A percentile compares a stretch with the other conserved stretches of the same genome.
These are phyloP conservation scores for Laspeyria flexula DNA, from an alignment of 2,888 invertebrate species.

Conservation along the genomic window DNA sequence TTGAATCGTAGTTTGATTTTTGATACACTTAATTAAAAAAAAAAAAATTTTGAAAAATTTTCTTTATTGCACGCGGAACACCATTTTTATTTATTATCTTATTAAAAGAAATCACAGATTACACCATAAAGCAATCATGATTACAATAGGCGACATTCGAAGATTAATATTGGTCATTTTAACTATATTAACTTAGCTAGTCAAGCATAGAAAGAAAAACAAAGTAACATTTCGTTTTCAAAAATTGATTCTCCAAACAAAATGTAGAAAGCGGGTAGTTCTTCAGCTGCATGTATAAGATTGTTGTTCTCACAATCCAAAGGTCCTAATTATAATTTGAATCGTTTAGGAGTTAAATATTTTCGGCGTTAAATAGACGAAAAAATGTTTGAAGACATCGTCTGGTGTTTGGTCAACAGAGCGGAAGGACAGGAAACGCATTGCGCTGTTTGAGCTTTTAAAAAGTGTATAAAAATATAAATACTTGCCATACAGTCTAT, in stretches of 20 bases:
- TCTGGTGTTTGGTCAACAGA: constrained; percentile 78
- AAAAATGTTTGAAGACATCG: constrained; percentile 80
- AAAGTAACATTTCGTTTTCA: constrained; percentile 9
- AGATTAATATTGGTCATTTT: constrained; percentile 81
- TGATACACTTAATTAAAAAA: too few species aligned
- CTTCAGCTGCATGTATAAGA: constrained; percentile 22
- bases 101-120: constrained; percentile 55
- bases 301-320: constrained; percentile 62
- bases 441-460: constrained; percentile 47
- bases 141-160: constrained; percentile 74
- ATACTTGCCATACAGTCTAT: too few species aligned
- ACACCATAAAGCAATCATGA: constrained; percentile 58
- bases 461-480: neutral
- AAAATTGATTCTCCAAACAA: constrained; percentile 4
- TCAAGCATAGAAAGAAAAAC: constrained; percentile 41
- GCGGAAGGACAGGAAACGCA: constrained; percentile 56
- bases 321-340: constrained; percentile 83
- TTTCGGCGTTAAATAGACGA: constrained; percentile 79
- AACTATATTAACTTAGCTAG: constrained; percentile 67
- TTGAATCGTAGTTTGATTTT: too few species aligned
- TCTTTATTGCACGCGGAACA: too few species aligned
- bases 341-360: constrained; percentile 83
- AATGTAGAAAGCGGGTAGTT: constrained; percentile 11
- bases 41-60: too few species aligned
- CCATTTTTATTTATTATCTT: constrained; percentile 13